A percentile compares a stretch with the other conserved stretches of the same genome.
These are phyloP conservation scores for Nudaria mundana DNA, from an alignment of 2,888 invertebrate species.

Conservation along the genomic window DNA sequence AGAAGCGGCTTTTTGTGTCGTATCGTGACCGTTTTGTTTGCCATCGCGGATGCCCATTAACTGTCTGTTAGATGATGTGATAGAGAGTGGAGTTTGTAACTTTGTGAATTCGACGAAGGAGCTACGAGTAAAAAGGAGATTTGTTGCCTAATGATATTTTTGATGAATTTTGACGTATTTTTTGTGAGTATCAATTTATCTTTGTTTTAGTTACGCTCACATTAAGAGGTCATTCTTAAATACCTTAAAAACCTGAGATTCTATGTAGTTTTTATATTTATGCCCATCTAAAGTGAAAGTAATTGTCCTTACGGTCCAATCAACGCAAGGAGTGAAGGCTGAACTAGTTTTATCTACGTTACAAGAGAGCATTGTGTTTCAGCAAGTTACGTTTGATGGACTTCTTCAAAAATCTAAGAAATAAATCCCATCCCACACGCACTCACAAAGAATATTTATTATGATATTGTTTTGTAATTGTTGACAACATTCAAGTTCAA, in stretches of 20 bases:
- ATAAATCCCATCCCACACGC: too few species aligned
- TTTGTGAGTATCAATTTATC: background rate
- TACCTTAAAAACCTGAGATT: too few species aligned
- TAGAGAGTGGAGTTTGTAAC: slow-evolving; percentile 36
- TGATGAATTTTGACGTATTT: slow-evolving; percentile 7
- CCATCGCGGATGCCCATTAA: slow-evolving; percentile 54
- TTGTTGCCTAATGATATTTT: slow-evolving; percentile 20
- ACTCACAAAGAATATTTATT: too few species aligned
- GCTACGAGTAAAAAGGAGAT: slow-evolving; percentile 20
- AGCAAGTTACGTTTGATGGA: too few species aligned
- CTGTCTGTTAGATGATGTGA: slow-evolving; percentile 36
- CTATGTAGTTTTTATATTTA: too few species aligned
- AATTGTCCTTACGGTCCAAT: too few species aligned
- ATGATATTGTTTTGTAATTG: slow-evolving; percentile 1
- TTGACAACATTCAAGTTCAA: slow-evolving; percentile 11
- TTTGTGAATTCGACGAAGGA: slow-evolving; percentile 37
- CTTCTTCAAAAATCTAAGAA: too few species aligned
- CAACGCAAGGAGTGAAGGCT: too few species aligned
- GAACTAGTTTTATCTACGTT: too few species aligned
- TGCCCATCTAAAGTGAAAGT: too few species aligned
- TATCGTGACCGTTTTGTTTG: slow-evolving; percentile 58
- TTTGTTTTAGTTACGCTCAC: background rate
- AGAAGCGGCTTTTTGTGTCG: slow-evolving; percentile 54
- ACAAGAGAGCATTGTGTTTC: too few species aligned
- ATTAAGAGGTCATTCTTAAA: background rate